Percentiles rank a stretch among this genome's conserved stretches.
Conservation (phyloP, 1,140 invertebrate species). For the Lerema accius region DNA sequence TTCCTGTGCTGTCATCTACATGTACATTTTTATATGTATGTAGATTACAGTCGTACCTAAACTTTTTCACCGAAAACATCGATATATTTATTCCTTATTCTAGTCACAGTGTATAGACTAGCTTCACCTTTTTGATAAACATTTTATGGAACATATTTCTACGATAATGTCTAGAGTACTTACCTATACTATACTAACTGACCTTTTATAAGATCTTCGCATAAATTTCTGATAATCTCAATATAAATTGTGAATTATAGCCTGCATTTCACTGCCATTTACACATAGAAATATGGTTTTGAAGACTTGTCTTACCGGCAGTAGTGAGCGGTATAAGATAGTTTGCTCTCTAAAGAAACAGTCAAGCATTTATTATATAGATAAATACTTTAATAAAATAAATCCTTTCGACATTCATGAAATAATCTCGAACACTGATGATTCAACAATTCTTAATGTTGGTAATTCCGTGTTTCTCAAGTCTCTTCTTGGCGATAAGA, state of each 20-base stretch:
- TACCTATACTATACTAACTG: slow-evolving; percentile 26
- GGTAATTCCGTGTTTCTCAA: not conserved
- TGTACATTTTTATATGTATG: too few relatives aligned
- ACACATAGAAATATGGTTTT: slow-evolving; percentile 57
- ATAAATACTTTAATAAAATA: not conserved
- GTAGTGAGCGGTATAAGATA: not conserved
- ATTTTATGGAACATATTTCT: slow-evolving; percentile 28
- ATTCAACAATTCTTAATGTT: slow-evolving; percentile 12
- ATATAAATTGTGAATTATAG: slow-evolving; percentile 34
- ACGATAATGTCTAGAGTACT: slow-evolving; percentile 31
- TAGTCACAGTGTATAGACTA: slow-evolving; percentile 80
- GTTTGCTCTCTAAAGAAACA: not conserved
- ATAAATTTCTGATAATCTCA: slow-evolving; percentile 29
- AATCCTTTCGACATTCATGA: not conserved
- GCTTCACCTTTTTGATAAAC: slow-evolving; percentile 57
- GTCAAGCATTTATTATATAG: not conserved
- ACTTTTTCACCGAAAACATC: slow-evolving; percentile 8
- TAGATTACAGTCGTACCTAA: not conserved
- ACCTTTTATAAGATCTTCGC: slow-evolving; percentile 30
- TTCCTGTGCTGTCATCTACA: too few relatives aligned
- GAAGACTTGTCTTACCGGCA: slow-evolving; percentile 22
- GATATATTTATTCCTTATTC: slow-evolving; percentile 74
- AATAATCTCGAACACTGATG: not conserved
- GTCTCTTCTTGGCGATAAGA: slow-evolving; percentile 13
- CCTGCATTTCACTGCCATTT: slow-evolving; percentile 75